Conservation (phyloP, 2,113 vertebrate genomes). For the Microcebus tavaratra region DNA sequence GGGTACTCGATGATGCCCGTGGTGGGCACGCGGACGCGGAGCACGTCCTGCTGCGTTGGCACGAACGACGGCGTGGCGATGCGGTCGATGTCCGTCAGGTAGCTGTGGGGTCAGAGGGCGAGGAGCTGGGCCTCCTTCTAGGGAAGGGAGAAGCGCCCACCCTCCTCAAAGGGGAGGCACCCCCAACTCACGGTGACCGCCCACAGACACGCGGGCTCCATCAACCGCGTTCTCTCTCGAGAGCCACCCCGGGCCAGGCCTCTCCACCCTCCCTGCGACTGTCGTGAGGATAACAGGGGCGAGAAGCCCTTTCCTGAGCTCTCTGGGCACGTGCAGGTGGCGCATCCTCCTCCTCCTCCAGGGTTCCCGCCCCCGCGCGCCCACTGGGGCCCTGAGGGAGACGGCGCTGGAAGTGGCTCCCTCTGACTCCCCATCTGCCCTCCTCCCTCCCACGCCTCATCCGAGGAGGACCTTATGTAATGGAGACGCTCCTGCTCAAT, state of each 20-base stretch:
- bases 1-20: constrained; percentile 91
- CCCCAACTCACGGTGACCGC: not conserved
- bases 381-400: not conserved
- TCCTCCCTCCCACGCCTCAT: not conserved
- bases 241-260: not conserved
- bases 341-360: not conserved
- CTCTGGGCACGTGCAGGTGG: not conserved
- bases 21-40: constrained; percentile 88
- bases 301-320: not conserved
- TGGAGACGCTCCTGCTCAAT: not conserved
- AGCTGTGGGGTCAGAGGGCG: constrained; percentile 81
- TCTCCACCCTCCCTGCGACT: no score
- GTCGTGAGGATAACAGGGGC: not conserved
- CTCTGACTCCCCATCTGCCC: not conserved
- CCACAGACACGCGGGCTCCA: not conserved
- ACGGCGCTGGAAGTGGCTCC: not conserved
- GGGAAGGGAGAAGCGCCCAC: not conserved
- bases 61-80: constrained; percentile 83
- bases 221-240: not conserved
- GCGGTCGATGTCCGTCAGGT: constrained; percentile 87
- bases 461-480: not conserved
- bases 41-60: constrained; percentile 88
- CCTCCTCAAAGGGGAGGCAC: not conserved
- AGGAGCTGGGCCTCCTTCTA: not conserved
- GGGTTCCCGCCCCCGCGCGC: not conserved